phyloP scores from a whole-genome alignment of 2,113 vertebrate genomes.

The Micromys minutus region DNA sequence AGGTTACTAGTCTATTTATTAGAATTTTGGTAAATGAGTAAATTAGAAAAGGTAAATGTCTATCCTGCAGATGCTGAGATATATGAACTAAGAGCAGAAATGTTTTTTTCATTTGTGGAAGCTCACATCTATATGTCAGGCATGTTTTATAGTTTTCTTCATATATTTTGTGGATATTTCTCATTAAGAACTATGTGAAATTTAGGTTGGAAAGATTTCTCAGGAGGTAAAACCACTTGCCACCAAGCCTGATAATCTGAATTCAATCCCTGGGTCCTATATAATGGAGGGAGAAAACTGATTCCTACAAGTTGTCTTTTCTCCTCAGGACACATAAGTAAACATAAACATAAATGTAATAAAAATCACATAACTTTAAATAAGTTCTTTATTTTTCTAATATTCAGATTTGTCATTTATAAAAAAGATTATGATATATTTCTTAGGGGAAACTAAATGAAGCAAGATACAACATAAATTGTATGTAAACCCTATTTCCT shows the following conservation, averaged over 20 bases:
- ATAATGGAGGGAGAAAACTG: background rate
- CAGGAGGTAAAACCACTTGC: background rate
- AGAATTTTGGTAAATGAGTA: background rate
- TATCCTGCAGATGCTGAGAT: background rate
- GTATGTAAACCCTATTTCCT: background rate
- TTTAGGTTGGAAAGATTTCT: background rate
- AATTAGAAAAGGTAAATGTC: background rate
- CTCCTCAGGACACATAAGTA: background rate
- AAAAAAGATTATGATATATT: background rate
- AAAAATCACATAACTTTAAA: background rate
- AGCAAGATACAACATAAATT: background rate
- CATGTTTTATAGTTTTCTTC: background rate
- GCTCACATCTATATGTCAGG: background rate
- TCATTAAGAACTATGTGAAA: background rate
- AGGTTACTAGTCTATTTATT: background rate
- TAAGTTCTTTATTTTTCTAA: constrained; percentile 18
- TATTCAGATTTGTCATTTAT: constrained; percentile 24
- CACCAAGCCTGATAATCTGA: background rate
- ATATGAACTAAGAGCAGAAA: background rate
- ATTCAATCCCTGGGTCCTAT: background rate
- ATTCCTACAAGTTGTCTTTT: background rate
- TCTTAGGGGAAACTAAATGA: constrained; percentile 48
- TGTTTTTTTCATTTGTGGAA: background rate
- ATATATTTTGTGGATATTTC: background rate
- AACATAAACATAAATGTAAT: background rate